Conservation (phyloP, 1,140 invertebrate genomes). For the Stegodyphus mimosarum region DNA sequence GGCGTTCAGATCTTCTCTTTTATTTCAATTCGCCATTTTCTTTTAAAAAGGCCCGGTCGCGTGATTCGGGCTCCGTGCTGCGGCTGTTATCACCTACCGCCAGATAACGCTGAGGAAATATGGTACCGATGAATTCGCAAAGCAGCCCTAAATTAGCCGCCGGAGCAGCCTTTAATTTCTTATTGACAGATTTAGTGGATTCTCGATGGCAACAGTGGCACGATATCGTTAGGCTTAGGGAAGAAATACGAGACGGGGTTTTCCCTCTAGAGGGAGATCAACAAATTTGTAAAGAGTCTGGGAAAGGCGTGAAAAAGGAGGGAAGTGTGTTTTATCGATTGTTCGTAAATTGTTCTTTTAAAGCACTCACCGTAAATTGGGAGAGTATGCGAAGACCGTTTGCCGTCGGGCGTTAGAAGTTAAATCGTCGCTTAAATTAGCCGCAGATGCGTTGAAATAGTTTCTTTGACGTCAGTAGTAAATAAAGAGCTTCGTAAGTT, state of each 20-base stretch:
- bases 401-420: no score
- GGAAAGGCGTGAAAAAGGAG: neutral
- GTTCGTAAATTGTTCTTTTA: constrained; percentile 27
- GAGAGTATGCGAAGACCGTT: neutral
- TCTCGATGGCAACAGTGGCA: constrained; percentile 11
- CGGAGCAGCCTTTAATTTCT: constrained; percentile 18
- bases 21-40: neutral
- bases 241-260: constrained; percentile 2
- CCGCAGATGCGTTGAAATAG: no score
- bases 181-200: constrained; percentile 30
- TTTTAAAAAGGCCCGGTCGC: neutral
- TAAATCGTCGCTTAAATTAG: no score
- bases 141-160: constrained; percentile 10
- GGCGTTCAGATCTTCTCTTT: neutral
- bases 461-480: no score
- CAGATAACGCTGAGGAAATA: constrained; percentile 19
- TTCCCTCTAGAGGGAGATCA: neutral
- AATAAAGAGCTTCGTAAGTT: no score
- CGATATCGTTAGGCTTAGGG: constrained; percentile 22
- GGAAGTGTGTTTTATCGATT: constrained; percentile 6
- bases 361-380: neutral
- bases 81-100: constrained; percentile 1
- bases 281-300: neutral
- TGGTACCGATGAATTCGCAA: constrained; percentile 23
- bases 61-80: neutral